These are phyloP conservation scores for Macrophya alboannulata DNA, from an alignment of 2,888 invertebrate species.

Conservation along the genomic window DNA sequence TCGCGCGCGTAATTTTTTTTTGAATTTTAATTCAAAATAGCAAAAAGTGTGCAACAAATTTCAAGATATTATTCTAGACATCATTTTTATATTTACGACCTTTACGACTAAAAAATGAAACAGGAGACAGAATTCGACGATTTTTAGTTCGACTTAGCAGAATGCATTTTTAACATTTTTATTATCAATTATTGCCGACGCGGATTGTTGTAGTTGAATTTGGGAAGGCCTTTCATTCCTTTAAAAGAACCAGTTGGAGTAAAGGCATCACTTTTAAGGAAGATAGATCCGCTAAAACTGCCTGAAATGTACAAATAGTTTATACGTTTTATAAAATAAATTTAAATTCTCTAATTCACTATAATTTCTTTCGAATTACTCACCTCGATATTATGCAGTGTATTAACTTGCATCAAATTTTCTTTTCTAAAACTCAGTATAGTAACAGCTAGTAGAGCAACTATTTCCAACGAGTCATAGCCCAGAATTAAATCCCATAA, in stretches of 20 bases:
- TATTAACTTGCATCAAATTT: constrained; percentile 89
- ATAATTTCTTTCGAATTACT: constrained; percentile 17
- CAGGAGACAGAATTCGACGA: neutral
- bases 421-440: constrained; percentile 93
- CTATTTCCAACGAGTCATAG: constrained; percentile 94
- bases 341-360: neutral
- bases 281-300: constrained; percentile 93
- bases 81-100: neutral
- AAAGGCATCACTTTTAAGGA: constrained; percentile 93
- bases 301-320: constrained; percentile 78
- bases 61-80: neutral
- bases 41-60: neutral
- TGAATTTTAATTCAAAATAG: neutral
- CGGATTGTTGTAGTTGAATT: neutral
- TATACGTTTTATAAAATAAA: neutral
- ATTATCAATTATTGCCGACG: neutral
- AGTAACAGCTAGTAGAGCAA: constrained; percentile 92
- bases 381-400: constrained; percentile 89
- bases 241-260: constrained; percentile 90
- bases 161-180: neutral
- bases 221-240: constrained; percentile 80
- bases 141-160: neutral
- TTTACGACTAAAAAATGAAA: neutral
- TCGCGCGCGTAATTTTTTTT: neutral
- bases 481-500: constrained; percentile 97